Base-by-base conservation (phyloP, 2,113 vertebrate species). In the Myrmecophaga tridactyla region DNA sequence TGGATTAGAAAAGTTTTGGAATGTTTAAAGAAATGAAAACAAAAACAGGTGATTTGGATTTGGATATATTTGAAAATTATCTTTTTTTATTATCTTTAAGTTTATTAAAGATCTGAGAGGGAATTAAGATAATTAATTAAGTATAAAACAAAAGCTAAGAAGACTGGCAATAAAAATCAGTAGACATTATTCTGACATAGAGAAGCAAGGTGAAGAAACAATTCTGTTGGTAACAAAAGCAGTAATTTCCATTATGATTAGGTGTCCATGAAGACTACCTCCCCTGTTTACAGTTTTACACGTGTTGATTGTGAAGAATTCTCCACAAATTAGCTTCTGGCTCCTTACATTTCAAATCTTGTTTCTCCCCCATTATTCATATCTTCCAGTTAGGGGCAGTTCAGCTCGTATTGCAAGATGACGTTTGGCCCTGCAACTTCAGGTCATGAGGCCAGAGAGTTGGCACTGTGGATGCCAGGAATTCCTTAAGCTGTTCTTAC, bases 81-180 rank as follows among this genome's bases (percentile, higher is more conserved):
- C 15, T 80, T 72, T 29, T 72, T 84, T 56, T 78, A 29, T 17
- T 85, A 53, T 48, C 23, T n/a, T 90, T 75, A 39, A 23, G 51
- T 81, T 75, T 95, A 73, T 93, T 65, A 86, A 83, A 39, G 34
- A 63, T 80, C 17, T 48, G 65, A 80, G 75, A 60, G 51, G 46
- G 90, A 95, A 76, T 51, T 90, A 31, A 70, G 34, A 43, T n/a
- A 43, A 89, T n/a, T 60, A 82, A 56, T 62, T 43, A 20, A 73
- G 84, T 75, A 58, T 18, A 39, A 69, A 93, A 12, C 20, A 94
- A 82, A 97, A 94, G 5, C 2, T 29, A 27, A 65, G 65, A 94
- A 58, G 23, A 76, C 46, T n/a, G 65, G 7, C 53, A 53, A 6
- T 56, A 63, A 48, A 67, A 93, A 81, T 63, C 34, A 84, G 34